Evolutionary conservation across 2,113 vertebrate genomes (phyloP), one percentile per base, ranked within the genome.

Genomic region (Hemiprocne comata): DNA sequence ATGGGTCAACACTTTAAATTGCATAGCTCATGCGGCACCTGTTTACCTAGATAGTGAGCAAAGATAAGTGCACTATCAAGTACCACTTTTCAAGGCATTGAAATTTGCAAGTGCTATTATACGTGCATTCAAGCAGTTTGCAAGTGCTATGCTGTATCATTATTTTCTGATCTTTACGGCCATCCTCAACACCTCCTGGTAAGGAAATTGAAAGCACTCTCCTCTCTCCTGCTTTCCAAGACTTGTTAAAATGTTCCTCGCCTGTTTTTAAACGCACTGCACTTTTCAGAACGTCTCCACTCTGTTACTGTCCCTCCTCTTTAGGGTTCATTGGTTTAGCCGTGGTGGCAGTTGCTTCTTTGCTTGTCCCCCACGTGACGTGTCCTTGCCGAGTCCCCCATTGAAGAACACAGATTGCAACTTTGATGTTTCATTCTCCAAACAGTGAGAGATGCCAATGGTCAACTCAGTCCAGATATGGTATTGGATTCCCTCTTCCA

Each of bases 11-110:
- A 98, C 98, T 99, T 98, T 99, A 99, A 99, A 99, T 99, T 99
- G 99, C 99, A 99, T 99, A 99, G 99, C 98, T 99, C 98, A 98
- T 97, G 98, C 98, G 98, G 99, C 99, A 99, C 99, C 99, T 98
- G 98, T 98, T 97, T 98, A 96, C 97, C 97, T 97, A 98, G 98
- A 98, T 98, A 98, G 98, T 96, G 98, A 97, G 97, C 93, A 70
- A 94, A 90, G 95, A 94, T 98, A 98, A 97, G 95, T 94, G 98
- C 97, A 97, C 97, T 97, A 95, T 97, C 98, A 98, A 96, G 98
- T 98, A 98, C 98, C 99, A 98, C 98, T 98, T 98, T 98, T 98
- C 98, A 99, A 99, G 99, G 99, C 98, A 98, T 98, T 98, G 98
- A 98, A 98, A 98, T 98, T 98, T 97, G 99, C 99, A 99, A 99